Evolutionary conservation across 2,113 vertebrate species (phyloP).

Genomic region (Pachypanchax playfairii): DNA sequence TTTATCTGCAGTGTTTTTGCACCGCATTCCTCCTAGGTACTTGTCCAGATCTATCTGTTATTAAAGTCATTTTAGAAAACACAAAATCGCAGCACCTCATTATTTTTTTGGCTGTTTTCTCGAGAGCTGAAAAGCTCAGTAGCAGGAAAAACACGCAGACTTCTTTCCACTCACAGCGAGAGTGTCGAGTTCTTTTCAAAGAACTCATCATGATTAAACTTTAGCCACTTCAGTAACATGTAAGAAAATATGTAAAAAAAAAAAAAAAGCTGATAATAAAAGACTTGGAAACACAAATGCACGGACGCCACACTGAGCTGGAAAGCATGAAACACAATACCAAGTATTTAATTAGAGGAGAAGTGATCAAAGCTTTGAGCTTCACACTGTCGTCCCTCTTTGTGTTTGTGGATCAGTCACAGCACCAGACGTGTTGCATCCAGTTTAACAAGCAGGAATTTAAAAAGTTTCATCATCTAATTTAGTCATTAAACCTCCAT

Average conservation of each 20-base stretch:
- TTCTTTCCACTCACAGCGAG: slow-evolving; percentile 19
- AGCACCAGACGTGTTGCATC: neutral
- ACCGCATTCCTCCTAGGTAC: slow-evolving; percentile 28
- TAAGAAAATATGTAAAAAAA: neutral
- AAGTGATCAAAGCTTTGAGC: slow-evolving; percentile 29
- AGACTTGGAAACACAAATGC: neutral
- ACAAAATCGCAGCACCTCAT: slow-evolving; percentile 36
- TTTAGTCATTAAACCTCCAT: neutral
- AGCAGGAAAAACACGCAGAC: slow-evolving; percentile 23
- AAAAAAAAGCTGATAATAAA: neutral
- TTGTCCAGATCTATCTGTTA: slow-evolving; percentile 39
- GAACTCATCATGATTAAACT: slow-evolving; percentile 4
- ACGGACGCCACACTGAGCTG: neutral
- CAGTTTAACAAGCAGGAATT: neutral
- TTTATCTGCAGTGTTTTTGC: slow-evolving; percentile 46
- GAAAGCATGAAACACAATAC: neutral
- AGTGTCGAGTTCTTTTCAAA: neutral
- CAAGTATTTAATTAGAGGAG: neutral
- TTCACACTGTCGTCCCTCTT: neutral
- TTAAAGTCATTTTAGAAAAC: slow-evolving; percentile 45
- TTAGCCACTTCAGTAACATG: neutral
- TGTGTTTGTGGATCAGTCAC: slow-evolving; percentile 30
- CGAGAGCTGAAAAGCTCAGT: slow-evolving; percentile 27
- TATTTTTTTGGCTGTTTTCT: neutral
- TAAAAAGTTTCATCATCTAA: neutral